phyloP scores from a whole-genome alignment of 1,140 invertebrate genomes.

The Ips typographus region DNA sequence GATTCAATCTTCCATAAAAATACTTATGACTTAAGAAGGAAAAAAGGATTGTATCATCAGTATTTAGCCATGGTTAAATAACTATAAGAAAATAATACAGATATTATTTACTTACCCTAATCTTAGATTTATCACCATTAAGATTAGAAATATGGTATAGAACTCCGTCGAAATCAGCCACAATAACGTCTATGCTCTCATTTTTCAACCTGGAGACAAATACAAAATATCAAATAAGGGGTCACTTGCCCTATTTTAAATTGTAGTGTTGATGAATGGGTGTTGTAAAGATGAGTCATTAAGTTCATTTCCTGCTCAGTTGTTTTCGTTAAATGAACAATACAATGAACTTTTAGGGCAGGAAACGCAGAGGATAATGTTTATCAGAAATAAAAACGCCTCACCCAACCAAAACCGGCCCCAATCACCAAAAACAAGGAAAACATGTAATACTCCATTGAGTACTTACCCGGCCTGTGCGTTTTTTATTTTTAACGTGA shows the following conservation, averaged over 20 bases:
- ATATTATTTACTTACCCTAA: constrained; percentile 68
- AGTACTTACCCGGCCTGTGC: constrained; percentile 85
- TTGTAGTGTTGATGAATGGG: constrained; percentile 14
- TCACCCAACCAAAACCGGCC: constrained; percentile 38
- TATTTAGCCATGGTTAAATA: no score
- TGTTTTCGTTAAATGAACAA: constrained; percentile 2
- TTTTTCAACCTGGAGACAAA: constrained; percentile 80
- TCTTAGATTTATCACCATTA: constrained; percentile 94
- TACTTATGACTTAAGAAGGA: no score
- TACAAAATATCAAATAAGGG: constrained; percentile 12
- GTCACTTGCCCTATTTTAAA: constrained; percentile 2
- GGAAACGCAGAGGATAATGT: constrained; percentile 24
- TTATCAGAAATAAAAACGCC: constrained; percentile 32
- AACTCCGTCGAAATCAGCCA: constrained; percentile 98
- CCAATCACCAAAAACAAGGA: constrained; percentile 7
- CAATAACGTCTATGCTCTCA: constrained; percentile 89
- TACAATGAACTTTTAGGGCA: constrained; percentile 22
- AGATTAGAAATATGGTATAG: constrained; percentile 98
- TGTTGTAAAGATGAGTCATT: constrained; percentile 23
- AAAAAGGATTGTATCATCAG: no score
- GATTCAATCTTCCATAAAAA: no score
- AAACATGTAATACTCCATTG: neutral
- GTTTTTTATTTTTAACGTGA: constrained; percentile 94
- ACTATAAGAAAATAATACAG: neutral
- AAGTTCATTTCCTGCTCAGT: constrained; percentile 3